Percentiles rank a stretch among this genome's conserved stretches.
Conservation (phyloP, 2,888 invertebrate species). For the Agriotes lineatus region DNA sequence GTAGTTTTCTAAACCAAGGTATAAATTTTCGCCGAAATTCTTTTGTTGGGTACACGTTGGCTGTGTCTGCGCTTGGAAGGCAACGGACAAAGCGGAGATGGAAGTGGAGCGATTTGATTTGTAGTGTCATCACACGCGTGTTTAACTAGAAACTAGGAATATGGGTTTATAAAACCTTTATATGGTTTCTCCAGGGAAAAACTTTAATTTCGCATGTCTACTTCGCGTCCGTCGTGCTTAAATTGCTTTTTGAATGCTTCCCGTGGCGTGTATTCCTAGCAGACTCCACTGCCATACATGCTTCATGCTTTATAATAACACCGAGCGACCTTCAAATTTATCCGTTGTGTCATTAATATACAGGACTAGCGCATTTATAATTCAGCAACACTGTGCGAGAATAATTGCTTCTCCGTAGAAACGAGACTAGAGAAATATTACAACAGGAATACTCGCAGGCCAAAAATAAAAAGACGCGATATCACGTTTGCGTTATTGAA, state of each 20-base stretch:
- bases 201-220: slow-evolving; percentile 30
- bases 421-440: slow-evolving; percentile 40
- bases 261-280: slow-evolving; percentile 27
- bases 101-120: slow-evolving; percentile 1
- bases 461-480: slow-evolving; percentile 15
- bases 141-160: slow-evolving; percentile 14
- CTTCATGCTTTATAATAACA: slow-evolving; percentile 45
- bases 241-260: slow-evolving; percentile 33
- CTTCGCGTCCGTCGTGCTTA: slow-evolving; percentile 20
- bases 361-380: slow-evolving; percentile 45
- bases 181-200: slow-evolving; percentile 21
- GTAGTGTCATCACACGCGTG: neutral
- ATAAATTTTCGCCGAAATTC: neutral
- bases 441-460: slow-evolving; percentile 33
- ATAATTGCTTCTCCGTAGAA: slow-evolving; percentile 45
- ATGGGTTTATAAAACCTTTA: slow-evolving; percentile 16
- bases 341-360: slow-evolving; percentile 45
- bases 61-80: neutral
- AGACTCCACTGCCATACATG: slow-evolving; percentile 36
- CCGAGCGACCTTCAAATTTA: slow-evolving; percentile 46
- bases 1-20: too few species aligned
- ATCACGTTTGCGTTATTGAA: slow-evolving; percentile 19
- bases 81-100: neutral
- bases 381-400: slow-evolving; percentile 44
- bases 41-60: neutral